Conservation (phyloP, 2,888 invertebrate genomes). For the Aphidius colemani region DNA sequence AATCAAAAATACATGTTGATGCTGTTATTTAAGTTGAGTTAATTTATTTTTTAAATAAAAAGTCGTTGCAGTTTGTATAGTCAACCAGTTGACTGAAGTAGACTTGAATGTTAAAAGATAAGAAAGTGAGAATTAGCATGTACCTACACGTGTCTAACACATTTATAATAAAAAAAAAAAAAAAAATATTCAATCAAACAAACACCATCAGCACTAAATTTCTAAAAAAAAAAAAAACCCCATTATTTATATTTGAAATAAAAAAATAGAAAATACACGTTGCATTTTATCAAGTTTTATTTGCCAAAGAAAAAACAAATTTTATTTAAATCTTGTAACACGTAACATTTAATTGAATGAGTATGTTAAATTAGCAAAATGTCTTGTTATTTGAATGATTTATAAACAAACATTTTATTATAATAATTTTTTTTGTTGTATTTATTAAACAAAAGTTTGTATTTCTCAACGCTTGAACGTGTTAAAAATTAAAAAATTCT, state of each 20-base stretch:
- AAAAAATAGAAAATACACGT: not conserved
- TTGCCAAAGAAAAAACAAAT: no score
- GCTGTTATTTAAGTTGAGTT: no score
- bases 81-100: no score
- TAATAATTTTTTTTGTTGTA: not conserved
- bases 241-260: no score
- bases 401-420: not conserved
- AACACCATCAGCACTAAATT: not conserved
- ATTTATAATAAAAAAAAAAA: constrained; percentile 10
- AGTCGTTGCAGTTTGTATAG: no score
- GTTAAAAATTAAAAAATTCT: no score
- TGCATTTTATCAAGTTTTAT: no score
- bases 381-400: not conserved
- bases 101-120: constrained; percentile 10
- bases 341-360: not conserved
- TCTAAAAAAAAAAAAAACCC: not conserved
- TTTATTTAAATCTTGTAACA: not conserved
- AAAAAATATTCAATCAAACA: constrained; percentile 1
- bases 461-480: not conserved
- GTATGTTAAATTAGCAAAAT: not conserved
- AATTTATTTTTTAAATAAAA: no score
- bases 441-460: not conserved
- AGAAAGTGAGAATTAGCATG: constrained; percentile 28
- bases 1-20: no score
- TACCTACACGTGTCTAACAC: constrained; percentile 27